These are phyloP conservation scores for Phyto melanocephala DNA, from an alignment of 2,888 invertebrate species.

Conservation along the genomic window DNA sequence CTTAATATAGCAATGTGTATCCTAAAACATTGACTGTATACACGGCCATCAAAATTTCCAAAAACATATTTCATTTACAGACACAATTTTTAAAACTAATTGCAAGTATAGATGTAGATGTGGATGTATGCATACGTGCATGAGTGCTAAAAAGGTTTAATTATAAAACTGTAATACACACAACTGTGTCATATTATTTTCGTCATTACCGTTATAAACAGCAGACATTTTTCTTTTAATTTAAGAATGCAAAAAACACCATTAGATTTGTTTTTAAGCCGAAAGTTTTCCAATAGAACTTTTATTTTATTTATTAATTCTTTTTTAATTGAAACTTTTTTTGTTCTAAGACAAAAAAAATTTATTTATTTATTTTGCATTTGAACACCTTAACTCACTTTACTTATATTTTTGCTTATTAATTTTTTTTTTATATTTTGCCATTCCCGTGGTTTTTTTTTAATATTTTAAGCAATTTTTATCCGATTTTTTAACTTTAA, in stretches of 20 bases:
- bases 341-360: too few species aligned
- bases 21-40: too few species aligned
- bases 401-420: not conserved
- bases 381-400: not conserved
- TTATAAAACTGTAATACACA: not conserved
- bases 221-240: not conserved
- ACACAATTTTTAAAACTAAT: too few species aligned
- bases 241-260: not conserved
- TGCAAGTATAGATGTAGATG: not conserved
- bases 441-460: conserved; percentile 3
- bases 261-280: not conserved
- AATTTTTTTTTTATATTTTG: conserved; percentile 7
- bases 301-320: too few species aligned
- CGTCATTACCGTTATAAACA: conserved; percentile 32
- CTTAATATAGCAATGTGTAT: too few species aligned
- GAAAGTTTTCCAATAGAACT: too few species aligned
- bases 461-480: not conserved
- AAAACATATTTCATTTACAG: too few species aligned
- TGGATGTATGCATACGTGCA: not conserved
- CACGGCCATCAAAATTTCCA: too few species aligned
- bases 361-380: too few species aligned
- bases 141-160: not conserved
- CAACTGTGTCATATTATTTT: not conserved
- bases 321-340: not conserved
- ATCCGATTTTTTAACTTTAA: conserved; percentile 40